Percentiles rank a stretch among this genome's conserved stretches.
These are phyloP conservation scores for Falco concolor DNA, from an alignment of 2,797 vertebrate genomes.

Conservation along the genomic window DNA sequence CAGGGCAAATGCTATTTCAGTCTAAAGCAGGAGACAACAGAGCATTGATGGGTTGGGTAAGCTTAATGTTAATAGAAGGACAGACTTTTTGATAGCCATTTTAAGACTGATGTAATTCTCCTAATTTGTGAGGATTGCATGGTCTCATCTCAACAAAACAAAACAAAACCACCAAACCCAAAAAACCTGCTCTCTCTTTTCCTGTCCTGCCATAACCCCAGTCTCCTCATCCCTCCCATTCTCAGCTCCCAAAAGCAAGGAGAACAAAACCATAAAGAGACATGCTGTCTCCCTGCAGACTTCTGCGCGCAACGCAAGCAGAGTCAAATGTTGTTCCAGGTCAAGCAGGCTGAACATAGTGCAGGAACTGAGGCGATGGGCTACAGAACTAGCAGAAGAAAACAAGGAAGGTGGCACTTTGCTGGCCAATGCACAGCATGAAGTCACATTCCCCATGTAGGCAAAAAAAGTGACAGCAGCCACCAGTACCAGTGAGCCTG, in stretches of 20 bases:
- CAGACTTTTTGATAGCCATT: neutral
- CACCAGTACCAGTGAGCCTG: neutral
- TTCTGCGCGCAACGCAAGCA: accelerated
- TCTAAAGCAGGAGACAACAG: neutral
- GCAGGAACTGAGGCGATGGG: neutral
- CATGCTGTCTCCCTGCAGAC: neutral
- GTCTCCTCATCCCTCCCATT: neutral
- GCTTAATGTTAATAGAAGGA: neutral
- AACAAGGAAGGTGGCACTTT: neutral
- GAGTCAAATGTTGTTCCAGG: neutral
- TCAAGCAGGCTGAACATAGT: neutral
- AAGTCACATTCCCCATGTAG: neutral
- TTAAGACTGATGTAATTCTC: neutral
- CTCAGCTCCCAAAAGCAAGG: neutral
- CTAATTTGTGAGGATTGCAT: neutral
- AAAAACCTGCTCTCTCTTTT: neutral
- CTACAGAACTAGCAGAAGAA: neutral
- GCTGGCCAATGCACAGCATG: neutral
- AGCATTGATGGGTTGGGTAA: neutral
- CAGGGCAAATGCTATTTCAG: neutral
- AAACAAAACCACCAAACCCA: neutral
- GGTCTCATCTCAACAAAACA: neutral
- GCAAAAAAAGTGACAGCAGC: neutral
- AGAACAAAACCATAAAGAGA: neutral
- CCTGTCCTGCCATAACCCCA: neutral